phyloP scores from a whole-genome alignment of 2,113 vertebrate genomes.

The Calypte anna region DNA sequence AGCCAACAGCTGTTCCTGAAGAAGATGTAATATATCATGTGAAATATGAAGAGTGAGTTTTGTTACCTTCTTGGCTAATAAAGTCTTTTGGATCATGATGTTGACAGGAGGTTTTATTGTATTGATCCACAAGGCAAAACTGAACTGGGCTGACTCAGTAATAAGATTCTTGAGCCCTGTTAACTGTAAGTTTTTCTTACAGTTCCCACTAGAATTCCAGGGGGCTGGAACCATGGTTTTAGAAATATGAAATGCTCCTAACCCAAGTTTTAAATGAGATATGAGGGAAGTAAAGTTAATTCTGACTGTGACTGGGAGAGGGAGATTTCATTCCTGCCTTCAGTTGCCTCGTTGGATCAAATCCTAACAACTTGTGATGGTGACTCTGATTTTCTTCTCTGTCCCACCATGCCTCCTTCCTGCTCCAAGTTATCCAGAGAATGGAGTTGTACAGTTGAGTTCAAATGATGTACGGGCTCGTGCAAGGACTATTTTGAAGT shows the following conservation, averaged over 20 bases:
- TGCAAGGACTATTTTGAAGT: constrained; percentile 86
- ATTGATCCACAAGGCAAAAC: not conserved
- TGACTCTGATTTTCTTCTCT: not conserved
- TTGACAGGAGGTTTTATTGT: not conserved
- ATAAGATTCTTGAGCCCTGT: not conserved
- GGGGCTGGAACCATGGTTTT: not conserved
- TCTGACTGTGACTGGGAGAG: not conserved
- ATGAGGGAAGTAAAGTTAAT: rapidly evolving
- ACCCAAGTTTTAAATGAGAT: not conserved
- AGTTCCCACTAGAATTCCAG: not conserved
- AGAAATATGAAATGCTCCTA: not conserved
- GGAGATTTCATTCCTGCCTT: not conserved
- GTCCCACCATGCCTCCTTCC: not conserved
- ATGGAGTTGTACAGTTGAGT: constrained; percentile 85
- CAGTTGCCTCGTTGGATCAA: not conserved
- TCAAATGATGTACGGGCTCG: constrained; percentile 87
- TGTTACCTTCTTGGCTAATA: not conserved
- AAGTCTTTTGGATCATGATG: rapidly evolving
- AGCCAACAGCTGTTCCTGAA: constrained; percentile 3
- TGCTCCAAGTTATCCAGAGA: constrained; percentile 89
- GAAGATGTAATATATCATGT: constrained; percentile 88
- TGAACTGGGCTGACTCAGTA: not conserved
- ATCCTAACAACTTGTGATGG: not conserved
- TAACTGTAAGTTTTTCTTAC: not conserved
- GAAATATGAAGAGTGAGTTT: constrained; percentile 95